These are phyloP conservation scores for Pediacus dermestoides DNA, from an alignment of 2,888 invertebrate species.

Conservation along the genomic window DNA sequence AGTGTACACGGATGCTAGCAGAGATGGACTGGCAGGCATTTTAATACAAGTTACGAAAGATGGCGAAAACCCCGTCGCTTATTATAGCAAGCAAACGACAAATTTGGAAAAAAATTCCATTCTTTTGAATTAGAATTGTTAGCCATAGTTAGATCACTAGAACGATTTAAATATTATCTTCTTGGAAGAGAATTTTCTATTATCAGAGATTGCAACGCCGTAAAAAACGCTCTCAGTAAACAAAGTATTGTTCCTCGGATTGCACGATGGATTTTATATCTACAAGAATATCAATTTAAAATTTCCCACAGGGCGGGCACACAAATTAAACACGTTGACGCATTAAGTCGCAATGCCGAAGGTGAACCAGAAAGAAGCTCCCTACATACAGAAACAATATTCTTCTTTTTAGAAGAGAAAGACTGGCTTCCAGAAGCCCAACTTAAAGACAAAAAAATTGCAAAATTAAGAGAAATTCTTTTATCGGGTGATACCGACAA, in stretches of 20 bases:
- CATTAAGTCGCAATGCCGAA: conserved; percentile 11
- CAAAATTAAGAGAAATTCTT: too few species aligned
- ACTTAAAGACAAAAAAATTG: conserved; percentile 14
- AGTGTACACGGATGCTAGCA: conserved; percentile 23
- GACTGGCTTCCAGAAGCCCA: conserved; percentile 23
- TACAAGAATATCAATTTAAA: conserved; percentile 9
- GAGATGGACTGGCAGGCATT: conserved; percentile 18
- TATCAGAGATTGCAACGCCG: conserved; percentile 12
- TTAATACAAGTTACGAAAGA: conserved; percentile 15
- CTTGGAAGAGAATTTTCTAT: conserved; percentile 7
- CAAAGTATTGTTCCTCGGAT: background rate
- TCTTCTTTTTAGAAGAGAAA: too few species aligned
- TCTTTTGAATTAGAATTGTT: conserved; percentile 22
- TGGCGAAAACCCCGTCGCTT: conserved; percentile 14
- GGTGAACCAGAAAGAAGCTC: too few species aligned
- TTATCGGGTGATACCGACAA: conserved; percentile 15
- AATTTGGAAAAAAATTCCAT: conserved; percentile 16
- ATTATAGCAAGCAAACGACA: conserved; percentile 17
- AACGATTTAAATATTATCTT: conserved; percentile 13
- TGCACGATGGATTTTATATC: conserved; percentile 7
- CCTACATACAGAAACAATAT: too few species aligned
- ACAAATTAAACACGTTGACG: conserved; percentile 8
- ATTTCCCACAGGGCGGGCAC: conserved; percentile 9
- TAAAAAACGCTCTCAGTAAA: conserved; percentile 7
- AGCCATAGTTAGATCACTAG: conserved; percentile 8